Evolutionary conservation across 2,797 vertebrate genomes (phyloP).

Genomic region (Okamejei kenojei): DNA sequence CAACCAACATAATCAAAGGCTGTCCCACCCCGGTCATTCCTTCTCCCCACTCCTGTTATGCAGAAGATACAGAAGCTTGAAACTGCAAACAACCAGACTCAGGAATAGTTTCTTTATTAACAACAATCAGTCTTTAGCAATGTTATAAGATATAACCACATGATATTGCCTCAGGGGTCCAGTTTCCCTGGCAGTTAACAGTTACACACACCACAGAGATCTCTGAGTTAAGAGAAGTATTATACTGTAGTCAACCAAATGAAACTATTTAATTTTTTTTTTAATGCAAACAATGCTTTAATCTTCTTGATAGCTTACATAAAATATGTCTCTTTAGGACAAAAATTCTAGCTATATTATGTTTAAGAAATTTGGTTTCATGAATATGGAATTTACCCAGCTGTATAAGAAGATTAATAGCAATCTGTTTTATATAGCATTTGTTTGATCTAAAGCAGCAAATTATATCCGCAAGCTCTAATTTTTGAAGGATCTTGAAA

Average conservation of each 20-base stretch:
- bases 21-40: no score
- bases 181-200: no score
- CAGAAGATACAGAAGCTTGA: no score
- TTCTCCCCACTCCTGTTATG: no score
- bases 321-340: background rate
- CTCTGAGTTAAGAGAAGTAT: background rate
- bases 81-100: no score
- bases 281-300: background rate
- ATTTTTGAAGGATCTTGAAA: conserved; percentile 12
- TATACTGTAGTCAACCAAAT: background rate
- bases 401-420: conserved; percentile 4
- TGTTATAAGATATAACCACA: no score
- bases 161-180: no score
- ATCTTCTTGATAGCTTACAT: conserved; percentile 13
- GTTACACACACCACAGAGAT: background rate
- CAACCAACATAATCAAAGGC: no score
- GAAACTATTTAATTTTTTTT: background rate
- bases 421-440: background rate
- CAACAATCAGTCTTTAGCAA: no score
- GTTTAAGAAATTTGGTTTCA: conserved; percentile 27
- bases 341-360: background rate
- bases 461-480: conserved; percentile 32
- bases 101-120: no score
- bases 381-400: conserved; percentile 15
- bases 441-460: conserved; percentile 11